Base-by-base conservation (phyloP, 2,888 invertebrate species). In the Yponomeuta sedellus region DNA sequence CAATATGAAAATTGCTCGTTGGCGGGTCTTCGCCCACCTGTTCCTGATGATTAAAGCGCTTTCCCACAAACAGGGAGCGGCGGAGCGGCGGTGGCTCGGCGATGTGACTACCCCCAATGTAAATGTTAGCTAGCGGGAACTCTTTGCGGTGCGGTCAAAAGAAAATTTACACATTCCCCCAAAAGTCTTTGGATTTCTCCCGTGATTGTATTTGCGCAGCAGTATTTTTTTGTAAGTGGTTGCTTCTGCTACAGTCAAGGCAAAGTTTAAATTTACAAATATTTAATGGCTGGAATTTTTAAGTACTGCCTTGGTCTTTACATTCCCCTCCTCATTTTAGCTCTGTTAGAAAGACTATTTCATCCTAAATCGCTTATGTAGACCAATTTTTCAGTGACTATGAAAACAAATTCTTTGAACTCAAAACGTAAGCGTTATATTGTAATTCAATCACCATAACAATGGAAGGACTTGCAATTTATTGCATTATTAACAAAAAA, bases 41-140 rank as follows among this genome's bases (percentile, higher is more conserved):
- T 84, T 86, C 81, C 75, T 83, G 75, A 83, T 86, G 89, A 88
- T 89, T 89, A 88, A 89, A 88, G 85, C 83, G 82, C 81, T 82
- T 83, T 81, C 75, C 74, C 52, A 44, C 39, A 34, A 39, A 34
- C 73, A 34, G 39, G 16, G 63, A 1, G 40, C 19, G 20, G 40
- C 0, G 20, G 22, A 44, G 63, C 40, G 63, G 63, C 20, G 63
- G 63, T 44, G 63, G 63, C 61, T 10, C n/a, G 12, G 58, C 58
- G 34, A 34, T 34, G 34, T 22, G 59, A 59, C 20, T 8, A 22
- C 12, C 28, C 61, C 25, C 61, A 28, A n/a, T 61, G 61, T 61
- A 61, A 61, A 61, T 61, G 61, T 61, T 61, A 34, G 61, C 61
- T n/a, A 19, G 34, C 34, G 64, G 77, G 81, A 83, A 82, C 77